phyloP scores from a whole-genome alignment of 2,888 invertebrate species.

The Temnothorax rugatulus region DNA sequence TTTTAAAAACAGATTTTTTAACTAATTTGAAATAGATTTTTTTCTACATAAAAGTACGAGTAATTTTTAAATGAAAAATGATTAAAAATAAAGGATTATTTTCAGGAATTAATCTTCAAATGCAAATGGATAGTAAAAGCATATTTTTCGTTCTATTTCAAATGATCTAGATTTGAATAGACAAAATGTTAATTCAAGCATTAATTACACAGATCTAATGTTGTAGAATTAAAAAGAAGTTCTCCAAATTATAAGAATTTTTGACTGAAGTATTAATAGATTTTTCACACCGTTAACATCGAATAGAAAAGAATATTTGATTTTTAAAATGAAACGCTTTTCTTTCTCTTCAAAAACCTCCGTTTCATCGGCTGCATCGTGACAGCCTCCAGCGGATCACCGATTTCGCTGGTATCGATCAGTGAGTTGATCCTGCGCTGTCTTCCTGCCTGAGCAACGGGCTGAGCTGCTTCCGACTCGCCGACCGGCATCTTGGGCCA shows the following conservation, averaged over 20 bases:
- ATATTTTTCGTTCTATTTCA: not conserved
- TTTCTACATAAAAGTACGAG: not conserved
- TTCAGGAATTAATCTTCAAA: not conserved
- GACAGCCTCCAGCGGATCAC: conserved; percentile 61
- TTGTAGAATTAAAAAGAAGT: not conserved
- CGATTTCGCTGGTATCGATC: conserved; percentile 74
- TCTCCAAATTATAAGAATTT: not conserved
- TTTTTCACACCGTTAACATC: not conserved
- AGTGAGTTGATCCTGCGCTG: conserved; percentile 77
- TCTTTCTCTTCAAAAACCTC: conserved; percentile 81
- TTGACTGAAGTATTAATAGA: not conserved
- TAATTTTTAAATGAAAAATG: not conserved
- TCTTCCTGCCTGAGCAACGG: conserved; percentile 28
- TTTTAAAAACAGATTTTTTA: not conserved
- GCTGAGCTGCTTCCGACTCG: conserved; percentile 57
- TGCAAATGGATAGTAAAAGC: not conserved
- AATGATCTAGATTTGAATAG: not conserved
- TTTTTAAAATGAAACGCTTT: conserved; percentile 81
- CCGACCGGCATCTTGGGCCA: conserved; percentile 78
- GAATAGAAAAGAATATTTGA: not conserved
- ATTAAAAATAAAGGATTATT: not conserved
- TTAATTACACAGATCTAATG: not conserved
- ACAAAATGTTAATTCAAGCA: not conserved
- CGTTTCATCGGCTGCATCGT: conserved; percentile 73
- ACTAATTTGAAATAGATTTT: not conserved